Evolutionary conservation across 2,113 vertebrate genomes (phyloP), one percentile per base, ranked within the genome.

Genomic region (Cavia porcellus): DNA sequence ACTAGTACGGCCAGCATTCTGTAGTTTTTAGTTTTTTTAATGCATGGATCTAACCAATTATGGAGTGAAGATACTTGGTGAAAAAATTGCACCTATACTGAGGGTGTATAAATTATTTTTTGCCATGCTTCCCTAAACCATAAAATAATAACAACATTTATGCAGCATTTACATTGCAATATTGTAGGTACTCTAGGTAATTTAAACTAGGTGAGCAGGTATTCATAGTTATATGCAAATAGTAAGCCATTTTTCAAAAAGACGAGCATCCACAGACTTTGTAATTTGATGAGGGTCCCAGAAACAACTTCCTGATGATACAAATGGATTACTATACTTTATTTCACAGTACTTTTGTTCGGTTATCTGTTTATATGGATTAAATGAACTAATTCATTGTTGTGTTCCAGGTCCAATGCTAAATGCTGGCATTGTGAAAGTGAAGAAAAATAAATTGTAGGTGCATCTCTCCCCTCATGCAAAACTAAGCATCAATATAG

Each of bases 311-410:
- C 13, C 8, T 20, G 11, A 7, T 81, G 74, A 59, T 30, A 30
- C 30, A 45, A 25, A 47, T 12, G 30, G 15, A 45, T 28, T 20
- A 20, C 61, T 72, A 6, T 47, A 45, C 55, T 6, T 19, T 72
- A 72, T 1, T 59, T 81, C 59, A 85, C 1, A 64, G 17, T 74
- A 24, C 52, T 88, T 24, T 52, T n/a, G 68, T 35, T 79, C 25
- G 19, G 24, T 80, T 52, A n/a, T 55, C 47, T 61, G 24, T 70
- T 59, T 57, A 83, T 68, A 32, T 72, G 25, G 22, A 66, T 93
- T 97, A 79, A 79, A 47, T 90, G 12, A 57, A n/a, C 64, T 74
- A 90, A 64, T 93, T 35, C 38, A 11, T 64, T 72, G 19, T 59
- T 89, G 35, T 24, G 11, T 86, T 90, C 15, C n/a, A 74, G 20